These are phyloP conservation scores for Hemistola chrysoprasaria DNA, from an alignment of 2,888 invertebrate species.

Conservation along the genomic window DNA sequence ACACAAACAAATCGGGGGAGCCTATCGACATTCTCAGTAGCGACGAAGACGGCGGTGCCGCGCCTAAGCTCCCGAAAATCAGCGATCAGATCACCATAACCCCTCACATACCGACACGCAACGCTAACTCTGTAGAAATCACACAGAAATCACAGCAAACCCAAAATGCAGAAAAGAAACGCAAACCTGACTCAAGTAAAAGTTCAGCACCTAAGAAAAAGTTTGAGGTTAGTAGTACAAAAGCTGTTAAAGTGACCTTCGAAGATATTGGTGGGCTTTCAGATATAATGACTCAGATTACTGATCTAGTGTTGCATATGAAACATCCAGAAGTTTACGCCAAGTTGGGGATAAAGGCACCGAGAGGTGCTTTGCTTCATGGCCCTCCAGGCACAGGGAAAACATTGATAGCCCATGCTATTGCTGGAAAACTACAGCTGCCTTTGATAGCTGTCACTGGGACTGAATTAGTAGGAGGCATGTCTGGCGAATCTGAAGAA, in stretches of 20 bases:
- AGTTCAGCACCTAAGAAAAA: constrained; percentile 55
- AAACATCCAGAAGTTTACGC: constrained; percentile 95
- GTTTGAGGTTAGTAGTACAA: constrained; percentile 56
- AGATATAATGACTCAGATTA: constrained; percentile 85
- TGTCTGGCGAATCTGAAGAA: constrained; percentile 98
- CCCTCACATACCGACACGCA: constrained; percentile 63
- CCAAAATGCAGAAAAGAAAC: constrained; percentile 59
- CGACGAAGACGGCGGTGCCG: constrained; percentile 66
- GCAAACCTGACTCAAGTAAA: constrained; percentile 58
- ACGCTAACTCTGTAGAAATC: constrained; percentile 51
- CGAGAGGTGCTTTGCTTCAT: constrained; percentile 95
- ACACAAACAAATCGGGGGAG: constrained; percentile 68
- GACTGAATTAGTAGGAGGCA: constrained; percentile 95
- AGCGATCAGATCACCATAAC: constrained; percentile 77
- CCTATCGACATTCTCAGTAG: constrained; percentile 73
- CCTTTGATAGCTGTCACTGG: constrained; percentile 94
- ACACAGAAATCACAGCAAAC: constrained; percentile 48
- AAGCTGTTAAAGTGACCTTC: constrained; percentile 81
- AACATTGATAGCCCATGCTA: constrained; percentile 90
- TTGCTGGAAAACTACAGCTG: constrained; percentile 92
- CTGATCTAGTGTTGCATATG: constrained; percentile 91
- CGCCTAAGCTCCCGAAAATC: constrained; percentile 74
- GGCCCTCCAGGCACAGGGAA: constrained; percentile 98
- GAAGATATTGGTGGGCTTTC: constrained; percentile 92
- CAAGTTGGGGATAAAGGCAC: constrained; percentile 92